Conservation (phyloP, 2,797 vertebrate species). For the Sebastes hubbsi region DNA sequence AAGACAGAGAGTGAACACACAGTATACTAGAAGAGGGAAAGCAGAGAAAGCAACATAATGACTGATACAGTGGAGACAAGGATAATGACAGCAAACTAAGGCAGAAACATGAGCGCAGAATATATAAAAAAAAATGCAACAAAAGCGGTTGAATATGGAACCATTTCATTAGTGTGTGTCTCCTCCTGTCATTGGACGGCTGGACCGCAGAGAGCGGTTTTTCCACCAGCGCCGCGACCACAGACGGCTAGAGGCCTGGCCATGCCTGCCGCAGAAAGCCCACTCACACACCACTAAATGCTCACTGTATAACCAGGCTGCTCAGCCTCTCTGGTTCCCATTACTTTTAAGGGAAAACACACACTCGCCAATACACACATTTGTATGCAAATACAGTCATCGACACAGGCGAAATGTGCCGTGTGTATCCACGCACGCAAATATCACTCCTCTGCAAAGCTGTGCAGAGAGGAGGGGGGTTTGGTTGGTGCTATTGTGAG, state of each 20-base stretch:
- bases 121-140: conserved; percentile 9
- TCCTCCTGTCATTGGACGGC: conserved; percentile 73
- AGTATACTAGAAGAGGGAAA: background rate
- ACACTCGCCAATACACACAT: conserved; percentile 20
- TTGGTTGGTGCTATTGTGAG: conserved; percentile 25
- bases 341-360: conserved; percentile 46
- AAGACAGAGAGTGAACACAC: background rate
- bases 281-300: conserved; percentile 62
- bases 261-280: conserved; percentile 52
- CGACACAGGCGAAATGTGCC: conserved; percentile 6
- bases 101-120: conserved; percentile 28
- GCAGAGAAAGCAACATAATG: conserved; percentile 5
- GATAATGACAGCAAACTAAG: conserved; percentile 38
- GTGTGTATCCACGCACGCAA: background rate
- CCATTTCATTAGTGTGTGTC: conserved; percentile 81
- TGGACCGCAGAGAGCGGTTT: conserved; percentile 70
- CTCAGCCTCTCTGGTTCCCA: conserved; percentile 34
- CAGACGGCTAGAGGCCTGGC: conserved; percentile 68
- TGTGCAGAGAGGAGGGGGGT: conserved; percentile 19
- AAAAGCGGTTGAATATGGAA: conserved; percentile 73
- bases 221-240: conserved; percentile 58
- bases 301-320: conserved; percentile 42
- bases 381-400: conserved; percentile 29
- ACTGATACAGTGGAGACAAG: conserved; percentile 9
- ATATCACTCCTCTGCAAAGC: conserved; percentile 23